Evolutionary conservation across 23 tunicate genomes (phyloP).

Genomic region (Trididemnum clinides): DNA sequence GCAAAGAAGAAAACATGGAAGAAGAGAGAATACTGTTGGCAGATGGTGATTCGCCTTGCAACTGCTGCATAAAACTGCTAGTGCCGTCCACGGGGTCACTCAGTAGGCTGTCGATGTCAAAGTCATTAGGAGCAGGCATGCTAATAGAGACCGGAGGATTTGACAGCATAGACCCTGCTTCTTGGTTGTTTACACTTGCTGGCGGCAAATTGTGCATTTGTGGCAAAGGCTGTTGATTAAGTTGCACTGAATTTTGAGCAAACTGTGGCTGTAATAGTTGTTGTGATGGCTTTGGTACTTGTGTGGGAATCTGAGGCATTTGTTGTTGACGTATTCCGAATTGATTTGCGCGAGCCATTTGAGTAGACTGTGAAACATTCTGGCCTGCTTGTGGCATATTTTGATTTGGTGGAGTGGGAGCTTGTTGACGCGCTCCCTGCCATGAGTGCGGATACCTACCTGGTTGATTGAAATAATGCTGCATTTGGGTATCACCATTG

Average conservation of each 20-base stretch:
- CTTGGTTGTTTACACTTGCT: not conserved
- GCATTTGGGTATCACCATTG: conserved; percentile 56
- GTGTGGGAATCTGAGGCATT: not conserved
- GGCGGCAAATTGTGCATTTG: not conserved
- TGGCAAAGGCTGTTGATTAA: not conserved
- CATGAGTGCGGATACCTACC: conserved; percentile 58
- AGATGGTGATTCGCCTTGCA: conserved; percentile 60
- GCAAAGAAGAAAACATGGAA: not conserved
- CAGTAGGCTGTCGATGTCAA: conserved; percentile 75
- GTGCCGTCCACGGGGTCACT: conserved; percentile 54
- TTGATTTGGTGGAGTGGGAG: not conserved
- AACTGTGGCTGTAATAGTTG: not conserved
- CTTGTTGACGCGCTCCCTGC: conserved; percentile 50
- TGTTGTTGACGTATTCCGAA: conserved; percentile 1
- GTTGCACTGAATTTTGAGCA: not conserved
- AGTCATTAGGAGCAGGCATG: conserved; percentile 6
- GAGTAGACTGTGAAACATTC: not conserved
- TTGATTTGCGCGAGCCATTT: not conserved
- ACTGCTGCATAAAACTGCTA: conserved; percentile 89
- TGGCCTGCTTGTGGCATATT: not conserved
- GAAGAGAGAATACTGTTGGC: not conserved
- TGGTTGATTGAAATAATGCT: conserved; percentile 42
- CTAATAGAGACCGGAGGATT: not conserved
- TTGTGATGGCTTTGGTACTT: not conserved
- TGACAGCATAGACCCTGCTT: not conserved